A percentile compares a stretch with the other conserved stretches of the same genome.
Conservation (phyloP, 2,113 vertebrate genomes). For the Galemys pyrenaicus region DNA sequence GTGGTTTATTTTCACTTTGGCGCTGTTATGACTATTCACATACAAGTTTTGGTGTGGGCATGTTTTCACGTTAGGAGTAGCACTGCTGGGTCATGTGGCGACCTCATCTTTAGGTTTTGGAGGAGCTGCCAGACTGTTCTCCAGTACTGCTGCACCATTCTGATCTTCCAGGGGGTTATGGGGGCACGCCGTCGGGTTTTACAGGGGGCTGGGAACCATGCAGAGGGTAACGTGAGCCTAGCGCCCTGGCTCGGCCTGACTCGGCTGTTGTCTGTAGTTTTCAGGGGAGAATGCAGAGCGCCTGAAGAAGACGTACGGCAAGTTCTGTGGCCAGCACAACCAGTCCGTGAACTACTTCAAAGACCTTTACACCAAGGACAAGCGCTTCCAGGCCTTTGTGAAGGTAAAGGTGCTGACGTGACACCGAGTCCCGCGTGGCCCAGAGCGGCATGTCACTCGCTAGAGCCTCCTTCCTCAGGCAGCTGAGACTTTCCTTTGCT, state of each 20-base stretch:
- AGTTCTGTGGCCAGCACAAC: slow-evolving; percentile 96
- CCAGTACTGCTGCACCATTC: background rate
- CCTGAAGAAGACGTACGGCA: slow-evolving; percentile 95
- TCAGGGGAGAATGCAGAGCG: slow-evolving; percentile 91
- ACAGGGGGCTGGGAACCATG: background rate
- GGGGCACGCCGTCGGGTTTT: background rate
- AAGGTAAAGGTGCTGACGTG: slow-evolving; percentile 84
- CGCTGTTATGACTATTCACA: background rate
- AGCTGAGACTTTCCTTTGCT: background rate
- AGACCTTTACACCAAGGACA: slow-evolving; percentile 94
- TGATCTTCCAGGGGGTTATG: background rate
- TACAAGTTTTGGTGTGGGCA: background rate
- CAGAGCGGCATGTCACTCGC: rapidly evolving
- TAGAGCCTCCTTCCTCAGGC: no score
- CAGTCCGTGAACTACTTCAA: slow-evolving; percentile 97
- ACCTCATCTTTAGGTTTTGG: background rate
- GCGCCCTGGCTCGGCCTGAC: background rate
- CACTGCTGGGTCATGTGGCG: background rate
- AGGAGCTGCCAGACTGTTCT: background rate
- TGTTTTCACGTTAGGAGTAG: background rate
- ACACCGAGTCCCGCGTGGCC: rapidly evolving
- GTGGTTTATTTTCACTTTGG: background rate
- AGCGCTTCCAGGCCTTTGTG: slow-evolving; percentile 95
- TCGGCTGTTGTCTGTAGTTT: slow-evolving; percentile 87
- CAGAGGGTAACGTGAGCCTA: background rate